Evolutionary conservation across 2,113 vertebrate genomes (phyloP).

Genomic region (Ploceus nigricollis): DNA sequence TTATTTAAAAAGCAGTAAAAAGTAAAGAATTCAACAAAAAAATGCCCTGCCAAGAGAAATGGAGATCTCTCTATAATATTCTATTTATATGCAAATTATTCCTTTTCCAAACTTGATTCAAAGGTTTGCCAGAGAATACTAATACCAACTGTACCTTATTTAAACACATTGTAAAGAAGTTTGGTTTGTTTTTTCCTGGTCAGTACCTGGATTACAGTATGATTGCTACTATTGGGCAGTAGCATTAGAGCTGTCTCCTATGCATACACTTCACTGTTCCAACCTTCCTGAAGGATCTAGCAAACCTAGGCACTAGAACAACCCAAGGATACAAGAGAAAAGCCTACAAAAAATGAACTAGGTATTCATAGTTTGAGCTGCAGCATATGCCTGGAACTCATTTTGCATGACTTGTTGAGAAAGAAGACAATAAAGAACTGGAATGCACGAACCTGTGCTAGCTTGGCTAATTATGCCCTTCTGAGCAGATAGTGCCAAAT

Average conservation of each 20-base stretch:
- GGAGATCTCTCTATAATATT: background rate
- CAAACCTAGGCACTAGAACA: background rate
- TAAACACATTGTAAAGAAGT: background rate
- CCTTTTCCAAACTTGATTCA: background rate
- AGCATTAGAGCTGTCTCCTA: background rate
- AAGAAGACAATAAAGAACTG: background rate
- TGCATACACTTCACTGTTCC: background rate
- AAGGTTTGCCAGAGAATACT: constrained; percentile 28
- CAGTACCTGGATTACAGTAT: background rate
- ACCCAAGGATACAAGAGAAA: rapidly evolving
- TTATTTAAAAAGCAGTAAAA: background rate
- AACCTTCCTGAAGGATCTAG: background rate
- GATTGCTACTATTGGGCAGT: background rate
- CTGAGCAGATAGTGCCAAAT: background rate
- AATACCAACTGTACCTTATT: constrained; percentile 8
- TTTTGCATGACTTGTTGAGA: background rate
- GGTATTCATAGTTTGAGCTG: background rate
- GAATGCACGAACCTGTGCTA: background rate
- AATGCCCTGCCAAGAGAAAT: background rate
- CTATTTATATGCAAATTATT: constrained; percentile 60
- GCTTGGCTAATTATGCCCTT: background rate
- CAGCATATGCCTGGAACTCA: background rate
- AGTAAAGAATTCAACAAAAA: background rate
- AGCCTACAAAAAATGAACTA: background rate
- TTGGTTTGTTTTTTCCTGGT: background rate